Conservation (phyloP, 2,797 vertebrate species). For the Momotus momota region DNA sequence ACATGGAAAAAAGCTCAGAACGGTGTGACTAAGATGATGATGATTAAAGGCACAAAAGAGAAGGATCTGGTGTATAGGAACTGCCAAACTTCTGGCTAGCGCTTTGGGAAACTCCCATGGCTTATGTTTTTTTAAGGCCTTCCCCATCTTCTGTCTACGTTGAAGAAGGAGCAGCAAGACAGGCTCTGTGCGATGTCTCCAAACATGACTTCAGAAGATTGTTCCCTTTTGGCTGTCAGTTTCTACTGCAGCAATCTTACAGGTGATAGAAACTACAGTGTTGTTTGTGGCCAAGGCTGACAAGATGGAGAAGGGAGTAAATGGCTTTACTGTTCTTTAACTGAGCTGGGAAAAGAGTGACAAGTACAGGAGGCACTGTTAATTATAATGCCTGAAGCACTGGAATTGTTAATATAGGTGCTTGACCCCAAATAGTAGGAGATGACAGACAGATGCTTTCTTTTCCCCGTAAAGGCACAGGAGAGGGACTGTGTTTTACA, state of each 20-base stretch:
- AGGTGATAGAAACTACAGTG: not conserved
- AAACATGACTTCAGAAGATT: too few species aligned
- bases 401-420: conserved; percentile 28
- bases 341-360: not conserved
- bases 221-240: too few species aligned
- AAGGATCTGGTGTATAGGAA: not conserved
- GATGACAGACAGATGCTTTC: not conserved
- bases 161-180: not conserved
- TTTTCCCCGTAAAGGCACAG: not conserved
- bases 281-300: not conserved
- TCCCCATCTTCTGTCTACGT: not conserved
- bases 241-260: not conserved
- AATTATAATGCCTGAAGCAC: conserved; percentile 42
- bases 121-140: not conserved
- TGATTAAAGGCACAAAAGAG: not conserved
- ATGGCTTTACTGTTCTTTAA: not conserved
- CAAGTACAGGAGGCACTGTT: not conserved
- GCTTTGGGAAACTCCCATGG: not conserved
- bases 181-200: not conserved
- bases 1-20: not conserved
- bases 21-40: not conserved
- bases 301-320: not conserved
- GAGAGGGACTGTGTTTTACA: conserved; percentile 38
- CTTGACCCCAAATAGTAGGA: conserved; percentile 31
- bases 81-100: not conserved